Conservation (phyloP, 2,113 vertebrate species). For the Melanerpes aurifrons region DNA sequence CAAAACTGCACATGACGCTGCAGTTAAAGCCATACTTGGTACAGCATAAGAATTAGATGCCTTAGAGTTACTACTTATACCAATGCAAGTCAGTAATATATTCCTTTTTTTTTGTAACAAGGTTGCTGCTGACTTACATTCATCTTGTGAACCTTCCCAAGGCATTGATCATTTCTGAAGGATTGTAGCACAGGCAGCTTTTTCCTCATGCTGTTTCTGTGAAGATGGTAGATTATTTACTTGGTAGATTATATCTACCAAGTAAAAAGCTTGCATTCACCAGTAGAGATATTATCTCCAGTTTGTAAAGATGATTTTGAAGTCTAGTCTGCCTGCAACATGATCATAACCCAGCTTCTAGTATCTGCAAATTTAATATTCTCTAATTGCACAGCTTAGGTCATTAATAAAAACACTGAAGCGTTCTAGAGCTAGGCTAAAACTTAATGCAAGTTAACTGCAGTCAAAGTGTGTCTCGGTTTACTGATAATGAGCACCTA, state of each 20-base stretch:
- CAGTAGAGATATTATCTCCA: neutral
- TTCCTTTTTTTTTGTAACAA: neutral
- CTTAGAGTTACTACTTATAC: neutral
- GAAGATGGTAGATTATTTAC: neutral
- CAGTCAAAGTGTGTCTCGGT: neutral
- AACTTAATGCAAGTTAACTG: neutral
- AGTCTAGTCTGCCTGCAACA: neutral
- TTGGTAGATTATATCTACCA: neutral
- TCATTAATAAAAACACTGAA: neutral
- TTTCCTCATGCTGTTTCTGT: neutral
- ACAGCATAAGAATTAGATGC: neutral
- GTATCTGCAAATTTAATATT: neutral
- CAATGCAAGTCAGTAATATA: neutral
- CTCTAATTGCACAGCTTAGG: neutral
- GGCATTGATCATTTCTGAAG: neutral
- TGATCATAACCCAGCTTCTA: neutral
- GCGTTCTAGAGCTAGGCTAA: neutral
- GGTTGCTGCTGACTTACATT: neutral
- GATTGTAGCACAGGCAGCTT: neutral
- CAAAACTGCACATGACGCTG: neutral
- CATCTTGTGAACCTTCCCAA: neutral
- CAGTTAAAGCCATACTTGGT: neutral
- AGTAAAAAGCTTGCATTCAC: neutral
- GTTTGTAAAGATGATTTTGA: neutral
- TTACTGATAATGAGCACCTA: neutral